These are phyloP conservation scores for Neodiprion lecontei DNA, from an alignment of 1,140 invertebrate genomes.

Conservation along the genomic window DNA sequence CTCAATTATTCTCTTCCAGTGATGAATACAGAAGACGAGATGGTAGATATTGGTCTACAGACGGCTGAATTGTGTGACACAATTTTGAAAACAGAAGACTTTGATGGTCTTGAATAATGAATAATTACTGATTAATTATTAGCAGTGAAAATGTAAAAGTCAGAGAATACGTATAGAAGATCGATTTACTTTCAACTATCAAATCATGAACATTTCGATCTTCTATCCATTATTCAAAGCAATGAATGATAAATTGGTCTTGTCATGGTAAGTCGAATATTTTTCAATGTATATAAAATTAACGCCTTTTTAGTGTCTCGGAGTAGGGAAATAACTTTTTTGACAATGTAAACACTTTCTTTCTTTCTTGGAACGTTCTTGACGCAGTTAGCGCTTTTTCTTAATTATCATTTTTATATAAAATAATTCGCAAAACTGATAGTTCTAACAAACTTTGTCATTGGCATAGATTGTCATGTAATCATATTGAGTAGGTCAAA, in stretches of 20 bases:
- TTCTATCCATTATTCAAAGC: too few relatives aligned
- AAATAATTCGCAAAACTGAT: background rate
- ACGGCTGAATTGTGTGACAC: background rate
- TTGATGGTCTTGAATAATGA: background rate
- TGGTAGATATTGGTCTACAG: background rate
- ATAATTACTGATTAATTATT: too few relatives aligned
- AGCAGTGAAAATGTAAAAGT: too few relatives aligned
- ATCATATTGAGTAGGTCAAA: background rate
- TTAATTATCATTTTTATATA: background rate
- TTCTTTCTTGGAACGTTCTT: too few relatives aligned
- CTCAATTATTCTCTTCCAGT: constrained; percentile 4
- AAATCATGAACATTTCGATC: too few relatives aligned
- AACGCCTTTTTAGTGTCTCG: background rate
- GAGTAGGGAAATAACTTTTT: background rate
- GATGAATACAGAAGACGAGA: constrained; percentile 2
- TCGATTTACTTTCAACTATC: too few relatives aligned
- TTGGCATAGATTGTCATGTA: background rate
- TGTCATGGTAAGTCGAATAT: too few relatives aligned
- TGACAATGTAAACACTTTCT: too few relatives aligned
- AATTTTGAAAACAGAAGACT: constrained; percentile 1
- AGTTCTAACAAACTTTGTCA: background rate
- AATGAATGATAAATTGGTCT: too few relatives aligned
- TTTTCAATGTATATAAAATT: background rate
- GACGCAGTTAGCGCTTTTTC: background rate
- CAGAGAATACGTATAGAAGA: too few relatives aligned